Base-by-base conservation (phyloP, 1,140 invertebrate genomes). In the Bacillus rossius region DNA sequence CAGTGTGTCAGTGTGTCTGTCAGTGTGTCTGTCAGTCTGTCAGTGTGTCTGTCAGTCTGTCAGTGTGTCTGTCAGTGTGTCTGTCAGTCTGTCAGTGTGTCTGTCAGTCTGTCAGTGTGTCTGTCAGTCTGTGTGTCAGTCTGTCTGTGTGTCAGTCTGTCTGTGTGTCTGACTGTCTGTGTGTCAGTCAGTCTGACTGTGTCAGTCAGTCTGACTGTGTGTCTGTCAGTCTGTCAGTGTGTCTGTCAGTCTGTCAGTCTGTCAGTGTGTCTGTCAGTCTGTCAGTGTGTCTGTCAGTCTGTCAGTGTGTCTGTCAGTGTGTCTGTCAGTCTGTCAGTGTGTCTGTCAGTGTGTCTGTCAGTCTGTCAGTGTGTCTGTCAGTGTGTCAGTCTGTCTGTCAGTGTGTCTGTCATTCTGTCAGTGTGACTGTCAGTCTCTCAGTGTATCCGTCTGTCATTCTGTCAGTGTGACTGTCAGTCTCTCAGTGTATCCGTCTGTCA, bases 51-150 rank as follows among this genome's bases (percentile, higher is more conserved):
- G 37, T 57, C 3, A 38, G 25, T 40, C 55, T 54, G 29, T 59
- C 50, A 41, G 54, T 61, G 29, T 53, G 61, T 66, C 68, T 47
- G 70, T 67, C 69, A 71, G 62, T 45, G 42, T 74, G 59, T 65
- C 57, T 61, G 40, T 67, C 57, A 60, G 59, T 65, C 47, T 64
- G 47, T 67, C 55, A 54, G 55, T 67, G 22, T 67, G 56, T 62
- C 54, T 53, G 61, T 66, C 68, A 43, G 61, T 66, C 68, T 47
- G 70, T 67, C 69, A 71, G 62, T 45, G 42, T 74, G 59, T 65
- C 57, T 61, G 40, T 67, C 57, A 60, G 59, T 65, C 47, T 64
- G 47, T 67, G 42, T 61, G 55, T 67, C 34, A 64, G 56, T 62
- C 54, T 65, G 38, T 55, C 51, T 59, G 40, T 66, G 51, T 63